Base-by-base conservation (phyloP, 2,888 invertebrate species). In the Trachelus iudaicus region DNA sequence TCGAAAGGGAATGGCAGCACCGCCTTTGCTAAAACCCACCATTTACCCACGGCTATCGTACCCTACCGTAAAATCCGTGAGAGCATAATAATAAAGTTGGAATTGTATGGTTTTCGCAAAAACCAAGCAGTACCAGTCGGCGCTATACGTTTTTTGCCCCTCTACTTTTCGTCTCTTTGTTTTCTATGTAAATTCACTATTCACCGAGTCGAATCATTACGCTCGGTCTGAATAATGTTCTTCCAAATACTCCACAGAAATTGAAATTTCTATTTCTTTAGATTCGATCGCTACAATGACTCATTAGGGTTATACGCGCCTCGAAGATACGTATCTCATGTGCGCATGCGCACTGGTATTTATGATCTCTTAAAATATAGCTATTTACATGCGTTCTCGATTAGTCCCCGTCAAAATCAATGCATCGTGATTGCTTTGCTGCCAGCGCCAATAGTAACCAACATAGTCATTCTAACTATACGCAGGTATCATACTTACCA, bases 361-460 rank as follows among this genome's bases (percentile, higher is more conserved):
- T 71, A 30, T 11, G 30, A 15, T 11, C 31, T 71, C 30, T 71
- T 4, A 71, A 71, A 71, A 30, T 33, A 31, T 3, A 23, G 11
- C 71, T 13, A 30, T 30, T 71, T 71, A 15, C 71, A 30, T 71
- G 71, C 71, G 33, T 31, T 15, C 68, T 15, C 78, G 76, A 78
- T 78, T 78, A 78, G 76, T 78, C 34, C 78, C 31, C 76, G 78
- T 78, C 78, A 76, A 78, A 78, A 78, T 78, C 78, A 78, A 76
- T 76, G 78, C 68, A 33, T 78, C 31, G 73, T 78, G 78, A 78
- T 78, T 78, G 78, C 76, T 30, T 33, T 13, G 40, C 69, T 76
- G 35, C 13, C 68, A 71, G 71, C 71, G 30, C 23, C 40, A 56
- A 0, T 56, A 56, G 23, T 23, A 56, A 23, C 40, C 40, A 23